These are phyloP conservation scores for Trisateles emortualis DNA, from an alignment of 2,888 invertebrate species.

Conservation along the genomic window DNA sequence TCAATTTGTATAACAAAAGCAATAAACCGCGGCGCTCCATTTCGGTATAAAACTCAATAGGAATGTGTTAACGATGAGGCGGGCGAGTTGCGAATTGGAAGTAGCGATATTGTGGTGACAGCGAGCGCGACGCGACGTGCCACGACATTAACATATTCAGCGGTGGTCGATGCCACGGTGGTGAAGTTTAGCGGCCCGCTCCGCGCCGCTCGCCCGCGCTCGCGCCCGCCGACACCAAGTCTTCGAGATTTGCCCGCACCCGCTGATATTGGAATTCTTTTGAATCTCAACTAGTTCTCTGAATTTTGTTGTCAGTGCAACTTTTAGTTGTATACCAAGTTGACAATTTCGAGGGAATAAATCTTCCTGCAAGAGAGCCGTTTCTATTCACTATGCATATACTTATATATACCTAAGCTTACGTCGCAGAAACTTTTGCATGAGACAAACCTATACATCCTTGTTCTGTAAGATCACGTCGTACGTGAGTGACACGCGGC, in stretches of 20 bases:
- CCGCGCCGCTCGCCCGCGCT: conserved; percentile 17
- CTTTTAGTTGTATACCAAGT: conserved; percentile 73
- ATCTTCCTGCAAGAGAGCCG: conserved; percentile 33
- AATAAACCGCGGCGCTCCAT: conserved; percentile 45
- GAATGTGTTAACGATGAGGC: conserved; percentile 60
- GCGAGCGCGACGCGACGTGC: conserved; percentile 47
- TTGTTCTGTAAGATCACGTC: conserved; percentile 25
- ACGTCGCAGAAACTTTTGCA: conserved; percentile 30
- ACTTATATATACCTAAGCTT: conserved; percentile 14
- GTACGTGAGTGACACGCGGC: conserved; percentile 38
- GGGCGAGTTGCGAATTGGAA: conserved; percentile 63
- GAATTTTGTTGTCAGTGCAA: conserved; percentile 62
- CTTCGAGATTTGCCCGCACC: conserved; percentile 59
- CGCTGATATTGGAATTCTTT: conserved; percentile 83
- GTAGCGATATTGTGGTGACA: conserved; percentile 71
- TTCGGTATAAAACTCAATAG: conserved; percentile 60
- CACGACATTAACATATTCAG: conserved; percentile 79
- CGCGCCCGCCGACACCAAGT: conserved; percentile 53
- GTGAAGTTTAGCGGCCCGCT: conserved; percentile 45
- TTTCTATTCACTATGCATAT: conserved; percentile 22
- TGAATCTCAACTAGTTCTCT: conserved; percentile 75
- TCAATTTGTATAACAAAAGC: conserved; percentile 44
- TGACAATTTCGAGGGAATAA: conserved; percentile 65
- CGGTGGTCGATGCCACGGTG: conserved; percentile 65
- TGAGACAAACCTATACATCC: conserved; percentile 22